Base-by-base conservation (phyloP, 1,140 invertebrate species). In the Pseudomyrmex gracilis region DNA sequence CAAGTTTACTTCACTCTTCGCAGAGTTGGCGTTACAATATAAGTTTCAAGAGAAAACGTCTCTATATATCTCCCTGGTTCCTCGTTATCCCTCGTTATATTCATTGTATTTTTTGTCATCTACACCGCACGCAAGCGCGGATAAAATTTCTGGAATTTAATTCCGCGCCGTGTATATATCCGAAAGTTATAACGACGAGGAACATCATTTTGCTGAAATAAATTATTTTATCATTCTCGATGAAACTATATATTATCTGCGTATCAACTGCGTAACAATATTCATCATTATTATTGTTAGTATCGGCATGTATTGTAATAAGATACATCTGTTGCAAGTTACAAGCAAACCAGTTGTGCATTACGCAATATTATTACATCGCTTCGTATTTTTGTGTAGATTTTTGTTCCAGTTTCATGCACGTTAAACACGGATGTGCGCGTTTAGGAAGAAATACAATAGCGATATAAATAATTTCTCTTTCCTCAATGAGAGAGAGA, bases 1-100 rank as follows among this genome's bases (percentile, higher is more conserved):
- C 10, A 45, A 68, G 68, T 82, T 85, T 85, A 82, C 55, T 24
- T 73, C 61, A 67, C 71, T 85, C 60, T 17, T 51, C 64, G 15
- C 20, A 49, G 55, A 71, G 55, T 73, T 58, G 70, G 73, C 64
- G 60, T 17, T 34, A 20, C 2, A 83, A 68, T 73, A 49, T 73
- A 87, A 87, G 83, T 84, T 77, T 22, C 22, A 57, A 60, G 71
- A 47, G 55, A 66, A 73, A 58, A 47, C 20, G 55, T 73, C 17
- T 49, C 73, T 80, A 85, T 49, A 34, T 17, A 55, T 76, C 64
- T 70, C 43, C 10, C 4, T n/a, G n/a, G 2, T 22, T 2, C 20
- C 12, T 20, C 1, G 9, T 20, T 53, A 5, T 68, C 47, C 68
- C 12, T 2, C 45, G 17, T 49, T 13, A 22, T 24, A 57, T 70